These are phyloP conservation scores for Macropis europaea DNA, from an alignment of 2,888 invertebrate species.

Conservation along the genomic window DNA sequence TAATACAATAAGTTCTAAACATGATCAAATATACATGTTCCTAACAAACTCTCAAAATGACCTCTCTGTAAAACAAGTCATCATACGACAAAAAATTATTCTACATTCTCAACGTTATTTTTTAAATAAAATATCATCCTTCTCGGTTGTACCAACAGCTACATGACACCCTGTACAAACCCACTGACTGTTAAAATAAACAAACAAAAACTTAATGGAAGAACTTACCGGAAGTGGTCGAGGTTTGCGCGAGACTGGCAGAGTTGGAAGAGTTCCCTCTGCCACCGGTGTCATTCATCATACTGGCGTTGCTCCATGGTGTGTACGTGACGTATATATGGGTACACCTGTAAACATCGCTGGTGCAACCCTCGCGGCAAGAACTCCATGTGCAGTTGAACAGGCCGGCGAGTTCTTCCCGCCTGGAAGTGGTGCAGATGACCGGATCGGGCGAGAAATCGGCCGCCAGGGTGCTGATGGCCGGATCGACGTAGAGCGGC, in stretches of 20 bases:
- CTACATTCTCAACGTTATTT: too few relatives aligned
- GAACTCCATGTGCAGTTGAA: constrained; percentile 91
- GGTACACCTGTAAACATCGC: constrained; percentile 87
- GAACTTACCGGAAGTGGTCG: constrained; percentile 44
- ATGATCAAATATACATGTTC: too few relatives aligned
- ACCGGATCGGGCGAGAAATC: constrained; percentile 89
- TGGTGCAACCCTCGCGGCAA: constrained; percentile 90
- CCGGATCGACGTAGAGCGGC: constrained; percentile 87
- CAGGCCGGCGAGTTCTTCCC: constrained; percentile 87
- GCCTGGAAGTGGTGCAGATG: constrained; percentile 86
- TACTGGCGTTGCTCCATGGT: constrained; percentile 72
- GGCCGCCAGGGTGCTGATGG: constrained; percentile 85
- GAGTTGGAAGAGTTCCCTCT: constrained; percentile 42
- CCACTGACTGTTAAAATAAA: too few relatives aligned
- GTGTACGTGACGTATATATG: constrained; percentile 85
- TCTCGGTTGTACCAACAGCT: too few relatives aligned
- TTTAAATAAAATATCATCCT: too few relatives aligned
- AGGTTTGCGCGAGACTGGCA: constrained; percentile 47
- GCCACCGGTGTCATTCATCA: constrained; percentile 48
- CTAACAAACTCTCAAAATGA: too few relatives aligned
- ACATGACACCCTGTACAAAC: too few relatives aligned
- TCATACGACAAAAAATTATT: too few relatives aligned
- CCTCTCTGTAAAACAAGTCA: too few relatives aligned
- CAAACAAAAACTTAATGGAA: not conserved
- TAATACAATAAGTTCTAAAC: too few relatives aligned